Conservation (phyloP, 1,140 invertebrate species). For the Eufriesea mexicana region DNA sequence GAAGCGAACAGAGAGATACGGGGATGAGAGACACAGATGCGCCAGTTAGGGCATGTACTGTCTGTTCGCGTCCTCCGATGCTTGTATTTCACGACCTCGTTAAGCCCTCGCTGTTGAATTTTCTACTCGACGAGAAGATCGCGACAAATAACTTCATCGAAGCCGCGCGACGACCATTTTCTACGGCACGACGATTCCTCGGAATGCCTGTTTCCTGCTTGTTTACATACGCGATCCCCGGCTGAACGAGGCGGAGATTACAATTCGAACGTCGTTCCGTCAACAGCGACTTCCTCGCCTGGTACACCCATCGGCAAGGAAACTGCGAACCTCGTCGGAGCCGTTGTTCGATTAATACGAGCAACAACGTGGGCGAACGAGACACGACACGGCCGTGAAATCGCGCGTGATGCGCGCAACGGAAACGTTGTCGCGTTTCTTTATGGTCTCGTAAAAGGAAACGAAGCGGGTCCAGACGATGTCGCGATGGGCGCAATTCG, state of each 20-base stretch:
- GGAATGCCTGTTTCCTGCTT: background rate
- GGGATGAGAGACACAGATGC: background rate
- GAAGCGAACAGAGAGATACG: background rate
- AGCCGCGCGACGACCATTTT: background rate
- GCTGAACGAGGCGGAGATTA: slow-evolving; percentile 4
- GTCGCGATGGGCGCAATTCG: background rate
- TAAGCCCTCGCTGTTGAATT: slow-evolving; percentile 32
- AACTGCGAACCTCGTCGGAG: background rate
- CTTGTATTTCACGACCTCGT: slow-evolving; percentile 45
- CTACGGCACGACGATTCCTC: background rate
- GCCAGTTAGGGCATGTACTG: slow-evolving; percentile 13
- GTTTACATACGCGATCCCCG: slow-evolving; percentile 5
- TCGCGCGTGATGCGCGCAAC: background rate
- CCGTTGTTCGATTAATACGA: slow-evolving; percentile 13
- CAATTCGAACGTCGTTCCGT: background rate
- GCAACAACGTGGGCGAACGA: background rate
- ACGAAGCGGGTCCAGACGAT: background rate
- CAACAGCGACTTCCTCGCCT: background rate
- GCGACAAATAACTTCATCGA: slow-evolving; percentile 42
- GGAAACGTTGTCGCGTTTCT: slow-evolving; percentile 7
- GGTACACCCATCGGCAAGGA: background rate
- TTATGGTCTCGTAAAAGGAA: slow-evolving; percentile 16
- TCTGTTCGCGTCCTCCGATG: background rate
- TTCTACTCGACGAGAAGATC: slow-evolving; percentile 15
- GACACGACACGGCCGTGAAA: background rate